A percentile compares a stretch with the other conserved stretches of the same genome.
These are phyloP conservation scores for Paramuricea clavata DNA, from an alignment of 92 coral and sea anemone genomes.

Conservation along the genomic window DNA sequence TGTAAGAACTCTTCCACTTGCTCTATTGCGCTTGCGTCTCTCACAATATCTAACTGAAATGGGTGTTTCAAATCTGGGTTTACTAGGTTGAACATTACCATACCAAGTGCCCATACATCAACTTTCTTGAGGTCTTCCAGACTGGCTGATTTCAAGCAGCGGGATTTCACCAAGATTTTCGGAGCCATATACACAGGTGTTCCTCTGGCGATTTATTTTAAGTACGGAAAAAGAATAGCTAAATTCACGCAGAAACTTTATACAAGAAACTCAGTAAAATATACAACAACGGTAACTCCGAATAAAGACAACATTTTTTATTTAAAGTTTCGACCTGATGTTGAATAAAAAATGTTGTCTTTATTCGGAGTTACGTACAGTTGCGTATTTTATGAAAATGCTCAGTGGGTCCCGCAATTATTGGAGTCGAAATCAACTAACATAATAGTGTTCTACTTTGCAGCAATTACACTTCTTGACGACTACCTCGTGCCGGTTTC, in stretches of 20 bases:
- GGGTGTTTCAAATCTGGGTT: constrained; percentile 28
- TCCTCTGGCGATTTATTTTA: neutral
- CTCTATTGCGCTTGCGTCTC: neutral
- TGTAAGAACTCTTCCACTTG: neutral
- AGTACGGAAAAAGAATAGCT: neutral
- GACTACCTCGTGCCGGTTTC: too few species aligned
- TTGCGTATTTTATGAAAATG: too few species aligned
- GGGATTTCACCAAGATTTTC: neutral
- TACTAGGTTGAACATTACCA: constrained; percentile 2
- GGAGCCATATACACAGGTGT: too few species aligned
- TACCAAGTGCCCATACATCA: constrained; percentile 18
- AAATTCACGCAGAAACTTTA: neutral
- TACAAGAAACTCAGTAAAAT: constrained; percentile 2
- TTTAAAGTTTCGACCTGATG: too few species aligned
- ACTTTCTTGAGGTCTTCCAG: constrained; percentile 9
- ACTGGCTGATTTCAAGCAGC: neutral
- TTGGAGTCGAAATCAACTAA: too few species aligned
- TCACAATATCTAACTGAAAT: constrained; percentile 7
- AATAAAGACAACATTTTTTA: too few species aligned
- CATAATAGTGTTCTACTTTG: too few species aligned
- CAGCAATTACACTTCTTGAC: too few species aligned
- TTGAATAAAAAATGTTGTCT: too few species aligned
- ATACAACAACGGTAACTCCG: too few species aligned
- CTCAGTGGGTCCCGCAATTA: too few species aligned
- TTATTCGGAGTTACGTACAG: too few species aligned